Percentiles rank a stretch among this genome's conserved stretches.
These are phyloP conservation scores for Mustelus asterias DNA, from an alignment of 2,113 vertebrate genomes.

Conservation along the genomic window DNA sequence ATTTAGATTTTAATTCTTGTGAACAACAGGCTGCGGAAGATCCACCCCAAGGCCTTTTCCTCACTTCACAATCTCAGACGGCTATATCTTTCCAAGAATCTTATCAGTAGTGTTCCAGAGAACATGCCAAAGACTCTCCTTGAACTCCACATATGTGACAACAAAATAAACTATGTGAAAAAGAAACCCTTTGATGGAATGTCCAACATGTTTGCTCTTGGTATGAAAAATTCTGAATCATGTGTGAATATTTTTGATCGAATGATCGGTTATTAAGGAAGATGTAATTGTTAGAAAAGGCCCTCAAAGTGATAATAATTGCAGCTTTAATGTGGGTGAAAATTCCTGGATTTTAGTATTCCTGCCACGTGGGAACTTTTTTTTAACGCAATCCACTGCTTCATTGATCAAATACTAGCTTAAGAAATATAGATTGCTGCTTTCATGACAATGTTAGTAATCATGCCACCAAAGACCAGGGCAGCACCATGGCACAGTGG, in stretches of 20 bases:
- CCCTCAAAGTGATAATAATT: neutral
- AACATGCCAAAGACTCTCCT: conserved; percentile 95
- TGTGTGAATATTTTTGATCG: neutral
- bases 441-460: neutral
- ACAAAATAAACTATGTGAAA: conserved; percentile 82
- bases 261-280: neutral
- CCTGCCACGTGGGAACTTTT: neutral
- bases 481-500: no score
- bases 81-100: conserved; percentile 93
- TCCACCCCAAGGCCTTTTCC: conserved; percentile 77
- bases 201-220: conserved; percentile 83
- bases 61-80: conserved; percentile 83
- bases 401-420: neutral
- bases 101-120: conserved; percentile 81
- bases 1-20: conserved; percentile 83
- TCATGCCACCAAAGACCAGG: neutral
- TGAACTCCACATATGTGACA: conserved; percentile 92
- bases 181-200: conserved; percentile 81
- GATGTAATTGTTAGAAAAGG: neutral
- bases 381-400: neutral
- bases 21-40: conserved; percentile 90
- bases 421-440: neutral
- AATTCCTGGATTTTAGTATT: neutral
- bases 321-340: neutral
- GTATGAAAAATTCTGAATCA: conserved; percentile 51